Conservation (phyloP, 1,140 invertebrate species). For the Lasioglossum albipes region DNA sequence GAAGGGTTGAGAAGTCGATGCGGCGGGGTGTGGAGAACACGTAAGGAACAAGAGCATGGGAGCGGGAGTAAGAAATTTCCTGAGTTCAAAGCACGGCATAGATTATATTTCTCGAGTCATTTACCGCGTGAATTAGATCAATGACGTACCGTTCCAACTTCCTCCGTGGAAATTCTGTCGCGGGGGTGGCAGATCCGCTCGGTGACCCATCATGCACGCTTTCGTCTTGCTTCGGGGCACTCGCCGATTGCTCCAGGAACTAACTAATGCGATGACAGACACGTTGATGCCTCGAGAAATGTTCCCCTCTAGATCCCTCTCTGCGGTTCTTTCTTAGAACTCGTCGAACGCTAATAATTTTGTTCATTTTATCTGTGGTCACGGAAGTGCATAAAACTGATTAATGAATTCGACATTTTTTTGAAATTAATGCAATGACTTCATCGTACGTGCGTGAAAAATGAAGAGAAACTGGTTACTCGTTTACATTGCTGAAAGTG, state of each 20-base stretch:
- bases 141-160: slow-evolving; percentile 51
- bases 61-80: slow-evolving; percentile 52
- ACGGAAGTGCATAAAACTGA: no score
- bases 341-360: no score
- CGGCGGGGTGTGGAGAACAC: slow-evolving; percentile 4
- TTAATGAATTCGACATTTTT: no score
- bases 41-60: slow-evolving; percentile 45
- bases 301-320: not conserved
- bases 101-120: slow-evolving; percentile 73
- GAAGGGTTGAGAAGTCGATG: slow-evolving; percentile 26
- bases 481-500: no score
- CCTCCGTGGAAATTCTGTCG: slow-evolving; percentile 16
- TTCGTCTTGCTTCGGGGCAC: slow-evolving; percentile 4
- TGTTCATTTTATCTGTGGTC: no score
- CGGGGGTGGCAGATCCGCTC: not conserved
- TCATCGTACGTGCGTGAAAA: no score
- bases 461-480: no score
- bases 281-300: not conserved
- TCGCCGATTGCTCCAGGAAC: not conserved
- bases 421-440: no score
- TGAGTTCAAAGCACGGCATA: slow-evolving; percentile 51
- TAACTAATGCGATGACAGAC: not conserved
- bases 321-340: no score
- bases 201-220: not conserved
- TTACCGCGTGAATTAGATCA: slow-evolving; percentile 68